Base-by-base conservation (phyloP, 2,113 vertebrate genomes). In the Heterocephalus glaber region DNA sequence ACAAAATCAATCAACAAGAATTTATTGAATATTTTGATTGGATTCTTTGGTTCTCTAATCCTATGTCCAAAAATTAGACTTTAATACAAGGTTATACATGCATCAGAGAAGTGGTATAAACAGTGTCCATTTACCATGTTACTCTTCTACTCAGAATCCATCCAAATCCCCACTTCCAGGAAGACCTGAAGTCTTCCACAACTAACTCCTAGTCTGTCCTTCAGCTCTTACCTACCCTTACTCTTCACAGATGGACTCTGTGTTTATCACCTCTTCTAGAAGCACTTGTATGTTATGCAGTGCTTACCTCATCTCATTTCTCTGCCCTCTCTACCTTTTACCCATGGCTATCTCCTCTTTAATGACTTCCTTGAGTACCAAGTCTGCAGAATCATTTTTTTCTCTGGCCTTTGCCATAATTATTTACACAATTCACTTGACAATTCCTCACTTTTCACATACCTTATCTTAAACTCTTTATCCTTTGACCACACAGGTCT, bases 291-390 rank as follows among this genome's bases (percentile, higher is more conserved):
- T 49, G 35, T 92, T 65, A 41, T 52, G 33, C 17, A 44, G 44
- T 81, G 49, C 58, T 66, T 77, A 77, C 44, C 52, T 92, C 54
- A 79, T 94, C 63, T 77, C 60, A 84, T 92, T 56, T 79, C 41
- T 38, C 19, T 56, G 63, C 28, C 30, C 24, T 0, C 13, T 58
- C 52, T 1, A 63, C 11, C 6, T 33, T 30, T 17, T 56, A 19
- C 3, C 49, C 20, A 70, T 77, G 80, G 49, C 49, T 54, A 8
- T 35, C 33, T 56, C 47, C 56, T 94, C 35, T 91, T 52, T 93
- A 54, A 92, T 80, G 86, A 26, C 35, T 68, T 77, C 72, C 65
- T 91, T 44, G 41, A 79, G 60, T 49, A 47, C 33, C 47, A 74
- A 80, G 38, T 47, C 35, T 84, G 12, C 47, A 74, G 52, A 58